Conservation (phyloP, 2,113 vertebrate genomes). For the Toxostoma redivivum region DNA sequence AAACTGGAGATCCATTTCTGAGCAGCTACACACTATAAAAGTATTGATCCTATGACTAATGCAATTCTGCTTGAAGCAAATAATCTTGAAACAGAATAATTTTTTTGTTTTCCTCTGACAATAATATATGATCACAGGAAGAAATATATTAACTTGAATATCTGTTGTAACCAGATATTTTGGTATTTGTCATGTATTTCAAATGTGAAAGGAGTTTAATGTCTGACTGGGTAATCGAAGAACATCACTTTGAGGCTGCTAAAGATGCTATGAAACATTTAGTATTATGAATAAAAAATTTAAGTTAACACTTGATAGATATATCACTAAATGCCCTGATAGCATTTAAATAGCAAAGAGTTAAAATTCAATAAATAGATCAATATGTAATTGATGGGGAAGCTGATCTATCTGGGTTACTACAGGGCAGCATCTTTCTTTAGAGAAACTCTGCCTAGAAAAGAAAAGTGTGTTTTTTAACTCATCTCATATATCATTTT, state of each 20-base stretch:
- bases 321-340: background rate
- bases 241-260: background rate
- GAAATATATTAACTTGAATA: background rate
- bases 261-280: background rate
- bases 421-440: background rate
- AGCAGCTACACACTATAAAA: background rate
- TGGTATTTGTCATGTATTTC: background rate
- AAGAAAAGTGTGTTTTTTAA: background rate
- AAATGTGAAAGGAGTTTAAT: background rate
- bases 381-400: background rate
- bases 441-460: background rate
- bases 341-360: background rate
- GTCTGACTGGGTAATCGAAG: background rate
- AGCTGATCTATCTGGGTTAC: background rate
- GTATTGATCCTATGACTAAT: constrained; percentile 10
- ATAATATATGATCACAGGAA: background rate
- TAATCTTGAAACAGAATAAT: background rate
- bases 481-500: background rate
- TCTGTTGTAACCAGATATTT: background rate
- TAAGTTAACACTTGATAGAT: background rate
- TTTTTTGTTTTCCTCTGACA: background rate
- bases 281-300: background rate
- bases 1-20: background rate
- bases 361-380: background rate
- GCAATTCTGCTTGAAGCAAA: constrained; percentile 5